A percentile compares a stretch with the other conserved stretches of the same genome.
Evolutionary conservation across 1,140 invertebrate species (phyloP).

Genomic region (Papilio xuthus): DNA sequence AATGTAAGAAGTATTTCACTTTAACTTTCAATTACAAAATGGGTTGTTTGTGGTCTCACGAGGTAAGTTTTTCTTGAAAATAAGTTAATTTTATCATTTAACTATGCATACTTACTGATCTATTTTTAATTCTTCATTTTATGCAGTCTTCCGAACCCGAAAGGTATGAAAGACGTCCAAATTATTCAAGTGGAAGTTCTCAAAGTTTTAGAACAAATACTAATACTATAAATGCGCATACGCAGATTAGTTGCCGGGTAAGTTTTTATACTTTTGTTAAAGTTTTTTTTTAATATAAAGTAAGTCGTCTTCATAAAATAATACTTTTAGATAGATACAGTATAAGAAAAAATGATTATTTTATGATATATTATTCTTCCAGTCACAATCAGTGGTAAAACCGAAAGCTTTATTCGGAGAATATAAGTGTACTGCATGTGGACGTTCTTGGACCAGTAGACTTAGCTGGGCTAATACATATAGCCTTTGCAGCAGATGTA

Average conservation of each 20-base stretch:
- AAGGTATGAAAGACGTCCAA: background rate
- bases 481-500: conserved; percentile 19
- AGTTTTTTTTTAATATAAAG: too few relatives aligned
- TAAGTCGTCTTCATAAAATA: too few relatives aligned
- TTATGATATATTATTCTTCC: background rate
- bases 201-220: background rate
- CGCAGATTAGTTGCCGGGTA: background rate
- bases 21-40: background rate
- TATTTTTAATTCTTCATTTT: background rate
- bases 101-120: background rate
- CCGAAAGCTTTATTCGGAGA: conserved; percentile 29
- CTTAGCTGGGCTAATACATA: conserved; percentile 26
- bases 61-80: background rate
- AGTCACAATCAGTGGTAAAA: background rate
- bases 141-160: background rate
- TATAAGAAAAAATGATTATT: background rate
- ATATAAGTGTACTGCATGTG: conserved; percentile 37
- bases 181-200: background rate
- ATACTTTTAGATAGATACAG: too few relatives aligned
- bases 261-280: background rate
- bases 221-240: too few relatives aligned
- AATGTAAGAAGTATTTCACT: background rate
- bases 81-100: background rate
- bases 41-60: conserved; percentile 9
- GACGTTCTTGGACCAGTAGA: conserved; percentile 26